A percentile compares a stretch with the other conserved stretches of the same genome.
These are phyloP conservation scores for Pheucticus melanocephalus DNA, from an alignment of 2,113 vertebrate genomes.

Conservation along the genomic window DNA sequence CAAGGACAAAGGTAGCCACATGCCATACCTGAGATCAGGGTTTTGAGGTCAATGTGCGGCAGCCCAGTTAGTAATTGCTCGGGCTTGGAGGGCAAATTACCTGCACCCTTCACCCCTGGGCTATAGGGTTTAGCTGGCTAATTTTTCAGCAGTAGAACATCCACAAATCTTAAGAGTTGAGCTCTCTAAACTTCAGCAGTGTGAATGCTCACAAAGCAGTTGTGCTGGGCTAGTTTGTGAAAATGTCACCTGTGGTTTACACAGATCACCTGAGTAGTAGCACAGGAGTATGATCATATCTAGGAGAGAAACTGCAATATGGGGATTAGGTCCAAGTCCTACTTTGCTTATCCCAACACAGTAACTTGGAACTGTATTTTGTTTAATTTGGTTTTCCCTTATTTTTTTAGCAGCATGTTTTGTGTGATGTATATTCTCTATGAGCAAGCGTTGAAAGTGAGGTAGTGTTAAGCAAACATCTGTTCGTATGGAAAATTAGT, in stretches of 20 bases:
- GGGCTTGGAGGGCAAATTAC: neutral
- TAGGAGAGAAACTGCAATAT: neutral
- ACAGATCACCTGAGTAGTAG: too few relatives aligned
- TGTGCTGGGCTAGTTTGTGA: neutral
- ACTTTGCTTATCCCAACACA: neutral
- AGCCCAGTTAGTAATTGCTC: neutral
- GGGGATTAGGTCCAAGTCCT: neutral
- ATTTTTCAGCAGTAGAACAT: neutral
- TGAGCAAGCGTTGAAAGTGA: neutral
- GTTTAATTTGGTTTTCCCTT: neutral
- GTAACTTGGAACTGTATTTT: neutral
- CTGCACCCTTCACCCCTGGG: neutral
- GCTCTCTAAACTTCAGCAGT: neutral
- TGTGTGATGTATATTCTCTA: neutral
- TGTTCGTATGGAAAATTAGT: conserved; percentile 12
- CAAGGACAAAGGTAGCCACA: neutral
- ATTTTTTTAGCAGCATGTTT: neutral
- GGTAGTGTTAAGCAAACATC: neutral
- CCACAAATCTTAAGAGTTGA: neutral
- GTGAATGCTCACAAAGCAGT: neutral
- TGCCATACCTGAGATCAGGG: neutral
- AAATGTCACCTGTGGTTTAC: neutral
- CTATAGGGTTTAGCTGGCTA: neutral
- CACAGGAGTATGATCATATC: fast-evolving
- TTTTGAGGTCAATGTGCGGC: neutral